Conservation (phyloP, 2,797 vertebrate species). For the Tenualosa thibaudeaui region DNA sequence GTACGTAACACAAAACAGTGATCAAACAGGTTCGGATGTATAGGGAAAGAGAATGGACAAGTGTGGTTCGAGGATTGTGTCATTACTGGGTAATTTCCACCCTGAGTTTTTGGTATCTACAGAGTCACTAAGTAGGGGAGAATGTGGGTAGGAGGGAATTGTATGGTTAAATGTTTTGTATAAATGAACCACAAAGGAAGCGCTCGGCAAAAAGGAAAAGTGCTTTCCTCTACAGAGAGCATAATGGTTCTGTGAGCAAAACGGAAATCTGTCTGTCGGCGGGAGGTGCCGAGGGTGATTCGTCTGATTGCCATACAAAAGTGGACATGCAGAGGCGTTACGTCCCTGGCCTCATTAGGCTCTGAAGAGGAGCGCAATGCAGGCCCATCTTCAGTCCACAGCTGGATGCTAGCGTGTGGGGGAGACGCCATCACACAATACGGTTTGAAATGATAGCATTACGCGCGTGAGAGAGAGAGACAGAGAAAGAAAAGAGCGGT, state of each 20-base stretch:
- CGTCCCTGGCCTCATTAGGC: conserved; percentile 37
- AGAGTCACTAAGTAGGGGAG: not conserved
- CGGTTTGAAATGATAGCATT: not conserved
- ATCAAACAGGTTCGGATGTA: conserved; percentile 41
- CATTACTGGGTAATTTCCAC: not conserved
- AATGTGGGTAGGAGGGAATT: not conserved
- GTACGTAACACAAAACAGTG: conserved; percentile 59
- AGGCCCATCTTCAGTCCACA: conserved; percentile 40
- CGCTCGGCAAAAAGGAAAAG: not conserved
- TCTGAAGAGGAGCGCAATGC: conserved; percentile 41
- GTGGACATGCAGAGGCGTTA: conserved; percentile 13
- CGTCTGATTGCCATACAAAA: conserved; percentile 42
- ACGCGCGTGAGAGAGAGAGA: not conserved
- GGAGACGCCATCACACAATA: conserved; percentile 28
- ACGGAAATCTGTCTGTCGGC: conserved; percentile 24
- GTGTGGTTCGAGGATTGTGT: conserved; percentile 34
- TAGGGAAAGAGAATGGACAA: conserved; percentile 27
- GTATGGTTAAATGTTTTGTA: conserved; percentile 7
- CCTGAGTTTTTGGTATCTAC: not conserved
- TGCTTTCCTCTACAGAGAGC: not conserved
- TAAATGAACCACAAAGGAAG: not conserved
- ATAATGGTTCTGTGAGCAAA: conserved; percentile 8
- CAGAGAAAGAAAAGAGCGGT: not conserved
- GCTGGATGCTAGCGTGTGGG: conserved; percentile 44
- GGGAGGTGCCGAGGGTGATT: conserved; percentile 41